Evolutionary conservation across 2,797 vertebrate species (phyloP).

Genomic region (Tangara arthus): DNA sequence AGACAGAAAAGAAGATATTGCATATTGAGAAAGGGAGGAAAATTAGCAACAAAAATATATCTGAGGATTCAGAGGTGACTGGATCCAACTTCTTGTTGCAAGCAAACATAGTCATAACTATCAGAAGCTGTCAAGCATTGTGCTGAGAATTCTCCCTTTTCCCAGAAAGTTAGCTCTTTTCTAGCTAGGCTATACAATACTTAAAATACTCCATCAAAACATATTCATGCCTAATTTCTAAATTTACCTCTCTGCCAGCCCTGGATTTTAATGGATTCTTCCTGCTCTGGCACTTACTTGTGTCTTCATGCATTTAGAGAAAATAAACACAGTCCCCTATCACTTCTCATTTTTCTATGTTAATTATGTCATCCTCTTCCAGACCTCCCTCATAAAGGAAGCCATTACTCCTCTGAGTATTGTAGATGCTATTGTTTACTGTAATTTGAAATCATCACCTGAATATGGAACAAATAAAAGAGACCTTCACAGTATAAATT

Average conservation of each 20-base stretch:
- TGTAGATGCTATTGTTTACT: neutral
- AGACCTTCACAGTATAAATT: neutral
- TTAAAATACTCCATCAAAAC: neutral
- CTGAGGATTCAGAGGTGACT: neutral
- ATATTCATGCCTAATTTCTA: neutral
- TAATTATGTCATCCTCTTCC: neutral
- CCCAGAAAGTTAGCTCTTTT: neutral
- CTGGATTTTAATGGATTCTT: neutral
- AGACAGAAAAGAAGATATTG: neutral
- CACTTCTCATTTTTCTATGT: neutral
- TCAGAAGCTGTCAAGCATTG: neutral
- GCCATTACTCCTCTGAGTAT: neutral
- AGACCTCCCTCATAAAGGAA: neutral
- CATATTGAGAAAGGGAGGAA: neutral
- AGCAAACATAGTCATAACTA: neutral
- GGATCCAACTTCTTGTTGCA: neutral
- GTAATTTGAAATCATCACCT: neutral
- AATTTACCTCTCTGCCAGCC: neutral
- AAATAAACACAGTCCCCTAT: neutral
- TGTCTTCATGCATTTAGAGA: neutral
- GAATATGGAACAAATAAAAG: neutral
- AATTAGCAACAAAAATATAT: neutral
- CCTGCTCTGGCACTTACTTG: neutral
- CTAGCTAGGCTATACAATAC: neutral
- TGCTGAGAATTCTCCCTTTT: neutral